phyloP scores from a whole-genome alignment of 2,113 vertebrate genomes.

The Elanus axillaris region DNA sequence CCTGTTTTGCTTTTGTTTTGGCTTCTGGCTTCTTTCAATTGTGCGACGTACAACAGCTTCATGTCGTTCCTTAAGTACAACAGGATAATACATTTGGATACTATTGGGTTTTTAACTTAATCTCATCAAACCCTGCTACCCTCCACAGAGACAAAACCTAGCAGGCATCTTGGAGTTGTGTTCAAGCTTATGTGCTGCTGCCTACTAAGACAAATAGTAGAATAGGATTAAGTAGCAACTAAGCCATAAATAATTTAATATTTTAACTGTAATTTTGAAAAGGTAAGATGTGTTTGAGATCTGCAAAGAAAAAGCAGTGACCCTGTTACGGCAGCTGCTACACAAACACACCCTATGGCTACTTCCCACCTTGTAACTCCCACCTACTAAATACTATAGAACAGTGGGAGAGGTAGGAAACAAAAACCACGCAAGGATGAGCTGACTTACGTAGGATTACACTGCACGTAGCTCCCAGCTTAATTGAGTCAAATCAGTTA shows the following conservation, averaged over 20 bases:
- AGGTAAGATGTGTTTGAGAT: not conserved
- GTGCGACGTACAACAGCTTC: constrained; percentile 88
- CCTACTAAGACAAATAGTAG: not conserved
- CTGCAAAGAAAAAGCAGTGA: not conserved
- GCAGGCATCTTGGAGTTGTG: not conserved
- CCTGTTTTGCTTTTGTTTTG: constrained; percentile 76
- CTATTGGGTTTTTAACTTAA: not conserved
- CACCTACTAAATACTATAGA: not conserved
- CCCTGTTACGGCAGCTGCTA: not conserved
- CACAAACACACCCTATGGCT: not conserved
- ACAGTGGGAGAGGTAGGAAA: not conserved
- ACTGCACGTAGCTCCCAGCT: not conserved
- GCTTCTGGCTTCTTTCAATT: constrained; percentile 87
- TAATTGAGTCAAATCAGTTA: not conserved
- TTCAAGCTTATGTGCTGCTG: not conserved
- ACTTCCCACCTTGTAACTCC: not conserved
- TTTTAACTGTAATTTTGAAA: not conserved
- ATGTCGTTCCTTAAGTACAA: constrained; percentile 82
- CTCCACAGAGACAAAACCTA: not conserved
- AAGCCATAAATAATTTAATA: not conserved
- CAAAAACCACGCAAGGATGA: not conserved
- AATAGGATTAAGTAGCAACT: not conserved
- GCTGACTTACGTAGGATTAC: not conserved
- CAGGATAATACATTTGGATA: not conserved
- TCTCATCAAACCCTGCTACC: not conserved